Evolutionary conservation across 2,797 vertebrate genomes (phyloP).

Genomic region (Epinephelus awoara): DNA sequence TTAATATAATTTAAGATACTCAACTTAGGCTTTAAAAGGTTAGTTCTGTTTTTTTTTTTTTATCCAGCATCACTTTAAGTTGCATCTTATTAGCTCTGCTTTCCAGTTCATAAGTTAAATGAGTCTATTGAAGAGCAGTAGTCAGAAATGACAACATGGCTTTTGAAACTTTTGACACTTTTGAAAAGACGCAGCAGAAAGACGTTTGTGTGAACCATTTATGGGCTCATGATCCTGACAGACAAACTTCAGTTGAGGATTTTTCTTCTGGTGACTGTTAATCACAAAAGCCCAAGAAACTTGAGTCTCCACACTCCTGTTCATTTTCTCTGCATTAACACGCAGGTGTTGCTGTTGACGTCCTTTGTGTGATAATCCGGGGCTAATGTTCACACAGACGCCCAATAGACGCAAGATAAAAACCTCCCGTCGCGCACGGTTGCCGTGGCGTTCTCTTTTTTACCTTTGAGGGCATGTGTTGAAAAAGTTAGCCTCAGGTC

Average conservation of each 20-base stretch:
- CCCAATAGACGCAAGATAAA: slow-evolving; percentile 30
- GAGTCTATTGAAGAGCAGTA: slow-evolving; percentile 3
- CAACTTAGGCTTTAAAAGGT: background rate
- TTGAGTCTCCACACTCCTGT: background rate
- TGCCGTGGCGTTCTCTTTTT: slow-evolving; percentile 13
- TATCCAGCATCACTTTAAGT: background rate
- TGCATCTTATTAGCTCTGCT: background rate
- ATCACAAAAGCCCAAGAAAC: slow-evolving; percentile 42
- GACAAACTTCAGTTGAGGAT: background rate
- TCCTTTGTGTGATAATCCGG: slow-evolving; percentile 52
- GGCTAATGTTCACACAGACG: slow-evolving; percentile 11
- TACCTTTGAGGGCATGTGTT: slow-evolving; percentile 14
- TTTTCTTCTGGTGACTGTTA: slow-evolving; percentile 5
- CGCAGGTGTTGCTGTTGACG: background rate
- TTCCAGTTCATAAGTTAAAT: background rate
- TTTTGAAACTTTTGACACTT: background rate
- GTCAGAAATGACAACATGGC: background rate
- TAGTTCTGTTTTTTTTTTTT: background rate
- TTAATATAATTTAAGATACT: no score
- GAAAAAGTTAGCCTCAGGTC: slow-evolving; percentile 23
- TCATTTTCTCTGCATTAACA: slow-evolving; percentile 25
- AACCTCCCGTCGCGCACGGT: background rate
- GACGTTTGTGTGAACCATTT: slow-evolving; percentile 4
- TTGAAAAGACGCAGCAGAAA: background rate
- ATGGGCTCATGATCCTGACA: slow-evolving; percentile 5